Evolutionary conservation across 2,888 invertebrate genomes (phyloP), one percentile per base, ranked within the genome.

Genomic region (Caprella mutica): DNA sequence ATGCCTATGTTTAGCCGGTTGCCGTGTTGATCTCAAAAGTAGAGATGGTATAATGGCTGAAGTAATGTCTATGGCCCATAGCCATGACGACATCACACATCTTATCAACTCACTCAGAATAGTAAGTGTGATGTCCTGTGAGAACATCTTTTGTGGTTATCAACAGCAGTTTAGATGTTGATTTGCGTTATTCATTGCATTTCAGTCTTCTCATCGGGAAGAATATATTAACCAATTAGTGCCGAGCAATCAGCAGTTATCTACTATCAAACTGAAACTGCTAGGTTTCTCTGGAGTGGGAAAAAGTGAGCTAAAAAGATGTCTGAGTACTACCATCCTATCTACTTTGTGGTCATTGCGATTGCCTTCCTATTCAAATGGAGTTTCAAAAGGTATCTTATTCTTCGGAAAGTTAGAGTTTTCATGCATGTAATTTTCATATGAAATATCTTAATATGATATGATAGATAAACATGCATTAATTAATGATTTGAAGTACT

Each of bases 51-150:
- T 85, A 53, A 78, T 82, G 44, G 83, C 85, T 4, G 85, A 85
- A 69, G 82, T 85, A 39, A 81, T 84, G 66, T 85, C 85, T n/a
- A 73, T 85, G 53, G 83, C 84, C 68, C 80, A 84, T 68, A 84
- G 84, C 21, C 80, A 81, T 70, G 78, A 79, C 59, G 78, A 81
- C 61, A 82, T 84, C 55, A 82, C 82, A 19, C 80, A 80, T 65
- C 73, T 86, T 35, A 72, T 86, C 62, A 80, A 80, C 69, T 79
- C 77, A 68, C 72, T 85, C 43, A 77, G 80, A 72, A 76, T 79
- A 71, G 76, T 81, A 73, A 71, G 61, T 33, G n/a, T n/a, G n/a
- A n/a, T n/a, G n/a, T n/a, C n/a, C n/a, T n/a, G 12, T 14, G 14
- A 12, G n/a, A n/a, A 39, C 24, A 24, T 2, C 21, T 59, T 55